phyloP scores from a whole-genome alignment of 2,888 invertebrate species.

The Pristionchus japonicus region DNA sequence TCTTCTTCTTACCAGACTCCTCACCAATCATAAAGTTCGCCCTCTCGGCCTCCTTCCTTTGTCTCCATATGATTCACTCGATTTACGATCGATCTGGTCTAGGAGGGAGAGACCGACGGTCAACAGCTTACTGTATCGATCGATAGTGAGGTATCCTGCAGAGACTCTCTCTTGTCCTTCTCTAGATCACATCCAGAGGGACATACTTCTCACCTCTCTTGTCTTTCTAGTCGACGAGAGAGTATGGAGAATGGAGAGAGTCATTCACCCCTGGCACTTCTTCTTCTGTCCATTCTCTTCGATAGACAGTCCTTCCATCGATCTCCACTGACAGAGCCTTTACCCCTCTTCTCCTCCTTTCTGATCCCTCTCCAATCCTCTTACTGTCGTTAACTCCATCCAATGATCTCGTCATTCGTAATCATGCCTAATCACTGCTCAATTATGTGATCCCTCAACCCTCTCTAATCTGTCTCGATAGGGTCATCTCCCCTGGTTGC shows the following conservation, averaged over 20 bases:
- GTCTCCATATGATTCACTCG: slow-evolving; percentile 16
- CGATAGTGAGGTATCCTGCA: background rate
- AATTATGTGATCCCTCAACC: background rate
- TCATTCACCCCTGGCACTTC: background rate
- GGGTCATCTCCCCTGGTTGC: background rate
- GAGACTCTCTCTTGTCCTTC: background rate
- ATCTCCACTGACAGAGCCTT: background rate
- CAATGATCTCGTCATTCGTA: background rate
- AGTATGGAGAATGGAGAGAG: background rate
- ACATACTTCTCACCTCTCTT: background rate
- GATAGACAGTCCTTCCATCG: background rate
- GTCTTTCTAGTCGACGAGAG: background rate
- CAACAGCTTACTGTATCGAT: background rate
- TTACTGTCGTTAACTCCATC: background rate
- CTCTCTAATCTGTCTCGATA: background rate
- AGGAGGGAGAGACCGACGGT: background rate
- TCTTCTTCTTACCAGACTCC: background rate
- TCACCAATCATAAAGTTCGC: slow-evolving; percentile 17
- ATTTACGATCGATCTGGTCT: background rate
- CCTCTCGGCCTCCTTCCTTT: slow-evolving; percentile 15
- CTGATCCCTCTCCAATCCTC: background rate
- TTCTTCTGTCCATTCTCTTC: background rate
- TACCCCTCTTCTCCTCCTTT: background rate
- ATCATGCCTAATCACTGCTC: slow-evolving; percentile 8
- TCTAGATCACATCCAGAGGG: background rate